Percentiles rank a stretch among this genome's conserved stretches.
Conservation (phyloP, 1,140 invertebrate genomes). For the Rhopalosiphum maidis region DNA sequence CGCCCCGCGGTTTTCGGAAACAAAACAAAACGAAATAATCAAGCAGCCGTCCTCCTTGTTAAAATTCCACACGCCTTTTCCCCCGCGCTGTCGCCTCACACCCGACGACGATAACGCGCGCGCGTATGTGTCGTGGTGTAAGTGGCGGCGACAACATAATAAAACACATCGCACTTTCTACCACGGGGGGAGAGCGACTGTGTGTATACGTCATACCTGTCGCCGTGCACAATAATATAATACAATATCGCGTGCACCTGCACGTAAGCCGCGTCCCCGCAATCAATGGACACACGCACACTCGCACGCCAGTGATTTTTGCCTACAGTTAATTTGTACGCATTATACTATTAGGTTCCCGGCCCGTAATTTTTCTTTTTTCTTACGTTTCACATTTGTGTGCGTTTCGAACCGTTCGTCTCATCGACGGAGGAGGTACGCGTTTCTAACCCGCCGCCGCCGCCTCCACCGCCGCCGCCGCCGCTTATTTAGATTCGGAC, state of each 20-base stretch:
- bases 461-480: too few species aligned
- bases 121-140: too few species aligned
- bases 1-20: conserved; percentile 54
- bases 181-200: neutral
- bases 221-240: too few species aligned
- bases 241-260: neutral
- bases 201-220: too few species aligned
- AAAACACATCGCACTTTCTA: conserved; percentile 47
- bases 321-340: conserved; percentile 43
- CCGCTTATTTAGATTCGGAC: conserved; percentile 40
- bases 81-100: neutral
- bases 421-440: neutral
- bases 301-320: neutral
- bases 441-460: neutral
- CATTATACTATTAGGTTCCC: neutral
- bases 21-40: conserved; percentile 38
- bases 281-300: neutral
- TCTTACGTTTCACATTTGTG: neutral
- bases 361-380: neutral
- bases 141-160: conserved; percentile 12
- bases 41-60: neutral
- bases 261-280: neutral
- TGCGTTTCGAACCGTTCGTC: neutral
- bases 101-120: neutral
- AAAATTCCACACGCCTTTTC: conserved; percentile 44